Evolutionary conservation across 2,113 vertebrate genomes (phyloP).

Genomic region (Anolis carolinensis): DNA sequence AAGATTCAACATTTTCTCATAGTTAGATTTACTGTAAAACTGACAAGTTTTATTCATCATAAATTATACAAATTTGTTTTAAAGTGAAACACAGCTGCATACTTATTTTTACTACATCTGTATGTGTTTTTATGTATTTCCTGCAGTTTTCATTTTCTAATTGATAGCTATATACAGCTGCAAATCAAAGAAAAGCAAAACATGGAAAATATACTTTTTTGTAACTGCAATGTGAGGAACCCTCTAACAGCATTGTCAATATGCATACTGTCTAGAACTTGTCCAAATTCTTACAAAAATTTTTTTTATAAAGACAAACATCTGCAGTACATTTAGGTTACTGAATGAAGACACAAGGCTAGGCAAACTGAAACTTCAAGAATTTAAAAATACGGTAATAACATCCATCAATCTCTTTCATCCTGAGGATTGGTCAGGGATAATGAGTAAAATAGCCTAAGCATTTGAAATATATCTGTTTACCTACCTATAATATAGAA

Average conservation of each 20-base stretch:
- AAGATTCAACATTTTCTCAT: too few relatives aligned
- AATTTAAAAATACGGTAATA: background rate
- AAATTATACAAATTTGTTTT: background rate
- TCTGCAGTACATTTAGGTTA: background rate
- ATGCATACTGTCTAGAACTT: too few relatives aligned
- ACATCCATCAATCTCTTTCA: too few relatives aligned
- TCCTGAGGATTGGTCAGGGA: too few relatives aligned
- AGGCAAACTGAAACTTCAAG: background rate
- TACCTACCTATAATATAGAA: too few relatives aligned
- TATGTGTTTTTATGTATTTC: background rate
- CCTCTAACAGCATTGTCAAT: too few relatives aligned
- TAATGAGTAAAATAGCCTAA: too few relatives aligned
- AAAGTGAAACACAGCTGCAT: background rate
- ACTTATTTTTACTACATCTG: background rate
- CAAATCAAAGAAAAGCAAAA: background rate
- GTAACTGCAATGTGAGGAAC: too few relatives aligned
- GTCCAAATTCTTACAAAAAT: background rate
- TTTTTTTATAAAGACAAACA: conserved; percentile 21
- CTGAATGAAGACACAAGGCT: background rate
- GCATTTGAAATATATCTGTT: too few relatives aligned
- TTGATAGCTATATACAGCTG: background rate
- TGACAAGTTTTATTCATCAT: too few relatives aligned
- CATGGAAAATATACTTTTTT: too few relatives aligned
- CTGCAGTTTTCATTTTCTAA: background rate
- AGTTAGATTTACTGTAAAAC: too few relatives aligned